Percentiles rank a stretch among this genome's conserved stretches.
Evolutionary conservation across 2,888 invertebrate species (phyloP).

Genomic region (Drosophila nigricruria): DNA sequence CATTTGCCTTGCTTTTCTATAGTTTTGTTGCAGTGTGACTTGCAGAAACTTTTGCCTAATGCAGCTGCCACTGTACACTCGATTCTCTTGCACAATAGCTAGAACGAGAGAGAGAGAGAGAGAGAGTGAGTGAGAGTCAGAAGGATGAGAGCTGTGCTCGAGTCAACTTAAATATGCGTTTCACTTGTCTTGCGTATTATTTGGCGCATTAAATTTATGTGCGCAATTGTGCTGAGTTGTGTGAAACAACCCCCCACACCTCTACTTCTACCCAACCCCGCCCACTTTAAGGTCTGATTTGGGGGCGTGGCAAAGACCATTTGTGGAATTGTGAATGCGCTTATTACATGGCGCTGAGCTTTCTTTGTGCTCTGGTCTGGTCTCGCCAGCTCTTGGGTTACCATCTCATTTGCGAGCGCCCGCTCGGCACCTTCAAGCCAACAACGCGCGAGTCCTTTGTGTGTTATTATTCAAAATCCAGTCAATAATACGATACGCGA

Average conservation of each 20-base stretch:
- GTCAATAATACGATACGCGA: slow-evolving; percentile 80
- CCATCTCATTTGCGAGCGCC: slow-evolving; percentile 53
- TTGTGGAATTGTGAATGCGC: slow-evolving; percentile 30
- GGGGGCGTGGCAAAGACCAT: slow-evolving; percentile 10
- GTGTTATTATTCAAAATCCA: slow-evolving; percentile 81
- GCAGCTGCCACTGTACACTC: slow-evolving; percentile 27
- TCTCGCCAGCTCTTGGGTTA: slow-evolving; percentile 39
- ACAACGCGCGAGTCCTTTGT: slow-evolving; percentile 61
- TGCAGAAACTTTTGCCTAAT: not conserved
- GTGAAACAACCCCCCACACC: slow-evolving; percentile 37
- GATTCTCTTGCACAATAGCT: not conserved
- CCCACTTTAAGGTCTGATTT: not conserved
- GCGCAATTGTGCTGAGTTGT: slow-evolving; percentile 79
- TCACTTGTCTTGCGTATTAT: slow-evolving; percentile 73
- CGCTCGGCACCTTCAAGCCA: not conserved
- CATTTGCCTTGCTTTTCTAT: not conserved
- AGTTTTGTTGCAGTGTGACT: not conserved
- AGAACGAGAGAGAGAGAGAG: not conserved
- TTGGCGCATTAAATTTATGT: slow-evolving; percentile 80
- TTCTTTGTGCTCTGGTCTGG: slow-evolving; percentile 31
- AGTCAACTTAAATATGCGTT: slow-evolving; percentile 64
- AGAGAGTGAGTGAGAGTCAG: not conserved
- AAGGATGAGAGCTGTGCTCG: slow-evolving; percentile 19
- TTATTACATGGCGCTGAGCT: slow-evolving; percentile 49
- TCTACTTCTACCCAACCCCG: too few species aligned